Evolutionary conservation across 2,797 vertebrate genomes (phyloP).

Genomic region (Crenichthys baileyi): DNA sequence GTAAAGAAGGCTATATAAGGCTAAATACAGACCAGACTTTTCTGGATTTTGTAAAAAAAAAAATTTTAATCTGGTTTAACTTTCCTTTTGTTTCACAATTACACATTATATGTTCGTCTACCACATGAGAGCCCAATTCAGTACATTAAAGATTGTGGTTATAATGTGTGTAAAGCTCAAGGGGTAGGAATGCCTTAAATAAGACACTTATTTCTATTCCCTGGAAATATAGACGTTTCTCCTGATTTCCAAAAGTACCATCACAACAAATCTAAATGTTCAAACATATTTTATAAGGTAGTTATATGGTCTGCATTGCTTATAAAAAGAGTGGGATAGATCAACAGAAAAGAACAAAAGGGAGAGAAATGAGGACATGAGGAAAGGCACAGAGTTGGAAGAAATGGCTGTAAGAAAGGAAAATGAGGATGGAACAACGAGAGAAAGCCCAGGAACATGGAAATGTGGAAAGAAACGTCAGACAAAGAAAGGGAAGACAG

Average conservation of each 20-base stretch:
- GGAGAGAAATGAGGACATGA: background rate
- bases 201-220: background rate
- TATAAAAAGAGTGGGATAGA: background rate
- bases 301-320: background rate
- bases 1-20: too few relatives aligned
- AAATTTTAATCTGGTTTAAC: background rate
- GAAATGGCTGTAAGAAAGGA: constrained; percentile 4
- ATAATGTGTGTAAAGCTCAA: background rate
- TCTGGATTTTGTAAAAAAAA: background rate
- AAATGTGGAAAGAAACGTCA: constrained; percentile 1
- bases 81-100: background rate
- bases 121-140: background rate
- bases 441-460: constrained; percentile 10
- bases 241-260: background rate
- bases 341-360: background rate
- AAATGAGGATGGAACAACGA: background rate
- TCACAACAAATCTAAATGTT: background rate
- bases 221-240: background rate
- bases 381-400: background rate
- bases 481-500: background rate
- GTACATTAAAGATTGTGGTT: background rate
- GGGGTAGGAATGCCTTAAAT: background rate
- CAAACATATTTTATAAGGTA: background rate
- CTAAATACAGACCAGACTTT: background rate
- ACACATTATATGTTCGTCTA: background rate